These are phyloP conservation scores for Xenopus tropicalis DNA, from an alignment of 2,113 vertebrate species.

Conservation along the genomic window DNA sequence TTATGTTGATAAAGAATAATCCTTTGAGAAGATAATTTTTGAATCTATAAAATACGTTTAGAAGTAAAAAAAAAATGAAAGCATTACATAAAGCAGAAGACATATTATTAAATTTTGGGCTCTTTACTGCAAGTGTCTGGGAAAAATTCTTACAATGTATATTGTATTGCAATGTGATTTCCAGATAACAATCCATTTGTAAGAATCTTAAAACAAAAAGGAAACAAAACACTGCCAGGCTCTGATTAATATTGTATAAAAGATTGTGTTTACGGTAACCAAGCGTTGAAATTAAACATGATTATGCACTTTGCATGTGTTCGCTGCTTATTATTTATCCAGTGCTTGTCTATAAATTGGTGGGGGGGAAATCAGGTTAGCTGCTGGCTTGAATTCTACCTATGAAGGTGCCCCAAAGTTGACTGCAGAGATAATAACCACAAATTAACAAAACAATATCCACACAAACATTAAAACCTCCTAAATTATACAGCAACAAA, in stretches of 20 bases:
- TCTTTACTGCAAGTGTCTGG: too few species aligned
- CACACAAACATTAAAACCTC: constrained; percentile 31
- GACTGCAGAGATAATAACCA: constrained; percentile 29
- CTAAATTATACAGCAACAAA: constrained; percentile 32
- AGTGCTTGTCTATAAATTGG: constrained; percentile 30
- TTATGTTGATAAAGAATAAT: too few species aligned
- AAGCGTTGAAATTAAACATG: constrained; percentile 6
- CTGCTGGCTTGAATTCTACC: constrained; percentile 23
- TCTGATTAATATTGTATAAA: constrained; percentile 41
- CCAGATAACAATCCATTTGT: constrained; percentile 12
- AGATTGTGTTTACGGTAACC: constrained; percentile 33
- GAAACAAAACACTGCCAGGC: neutral
- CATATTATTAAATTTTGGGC: too few species aligned
- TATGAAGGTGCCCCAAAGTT: constrained; percentile 18
- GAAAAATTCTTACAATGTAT: too few species aligned
- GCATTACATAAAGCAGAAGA: too few species aligned
- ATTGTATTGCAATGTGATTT: neutral
- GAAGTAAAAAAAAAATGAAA: too few species aligned
- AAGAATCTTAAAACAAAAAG: constrained; percentile 9
- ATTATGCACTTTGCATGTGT: neutral
- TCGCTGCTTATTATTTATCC: constrained; percentile 10
- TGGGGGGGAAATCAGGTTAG: constrained; percentile 4
- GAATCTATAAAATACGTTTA: too few species aligned
- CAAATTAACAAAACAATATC: constrained; percentile 30
- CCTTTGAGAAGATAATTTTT: too few species aligned